phyloP scores from a whole-genome alignment of 2,113 vertebrate species.

The Oncorhynchus masou region DNA sequence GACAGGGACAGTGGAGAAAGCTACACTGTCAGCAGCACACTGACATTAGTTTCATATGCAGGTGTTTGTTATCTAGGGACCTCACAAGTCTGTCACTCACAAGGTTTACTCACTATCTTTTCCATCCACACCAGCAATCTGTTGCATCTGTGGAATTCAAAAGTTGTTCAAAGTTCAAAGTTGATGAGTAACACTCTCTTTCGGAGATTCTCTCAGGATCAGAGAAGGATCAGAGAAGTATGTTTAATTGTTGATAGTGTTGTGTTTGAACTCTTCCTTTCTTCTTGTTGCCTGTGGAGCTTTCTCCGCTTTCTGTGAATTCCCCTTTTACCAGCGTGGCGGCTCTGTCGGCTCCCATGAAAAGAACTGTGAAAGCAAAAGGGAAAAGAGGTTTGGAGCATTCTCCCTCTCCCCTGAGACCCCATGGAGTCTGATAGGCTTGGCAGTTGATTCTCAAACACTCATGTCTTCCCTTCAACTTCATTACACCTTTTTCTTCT shows the following conservation, averaged over 20 bases:
- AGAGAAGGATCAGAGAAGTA: not conserved
- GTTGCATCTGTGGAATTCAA: not conserved
- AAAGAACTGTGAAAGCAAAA: not conserved
- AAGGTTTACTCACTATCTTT: constrained; percentile 5
- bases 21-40: no score
- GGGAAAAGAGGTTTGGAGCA: not conserved
- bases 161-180: not conserved
- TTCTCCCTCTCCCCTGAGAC: not conserved
- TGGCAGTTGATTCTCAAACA: no score
- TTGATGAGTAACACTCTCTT: constrained; percentile 8
- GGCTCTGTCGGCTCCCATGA: constrained; percentile 9
- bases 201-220: not conserved
- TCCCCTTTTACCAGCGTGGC: not conserved
- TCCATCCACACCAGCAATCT: not conserved
- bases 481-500: not conserved
- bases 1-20: no score
- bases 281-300: not conserved
- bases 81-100: not conserved
- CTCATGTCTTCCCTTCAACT: no score
- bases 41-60: not conserved
- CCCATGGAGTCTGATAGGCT: no score
- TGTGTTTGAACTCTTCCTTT: not conserved
- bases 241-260: constrained; percentile 14
- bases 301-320: constrained; percentile 1
- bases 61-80: constrained; percentile 14